These are phyloP conservation scores for Pandemis corylana DNA, from an alignment of 2,888 invertebrate genomes.

Conservation along the genomic window DNA sequence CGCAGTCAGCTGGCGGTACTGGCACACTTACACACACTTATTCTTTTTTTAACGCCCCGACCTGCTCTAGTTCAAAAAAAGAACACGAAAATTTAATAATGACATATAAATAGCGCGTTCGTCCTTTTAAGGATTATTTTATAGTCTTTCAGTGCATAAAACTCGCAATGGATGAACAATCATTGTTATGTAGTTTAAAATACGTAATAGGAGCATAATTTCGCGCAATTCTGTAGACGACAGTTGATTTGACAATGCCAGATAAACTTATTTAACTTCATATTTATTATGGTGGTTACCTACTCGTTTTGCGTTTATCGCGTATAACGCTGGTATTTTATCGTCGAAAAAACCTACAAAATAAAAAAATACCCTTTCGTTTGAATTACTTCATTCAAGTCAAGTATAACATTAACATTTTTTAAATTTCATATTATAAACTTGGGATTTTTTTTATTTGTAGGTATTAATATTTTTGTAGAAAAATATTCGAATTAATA, in stretches of 20 bases:
- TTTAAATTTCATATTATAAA: no score
- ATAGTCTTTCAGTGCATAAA: conserved; percentile 6
- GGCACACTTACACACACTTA: conserved; percentile 63
- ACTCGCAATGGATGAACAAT: conserved; percentile 17
- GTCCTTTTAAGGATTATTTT: conserved; percentile 35
- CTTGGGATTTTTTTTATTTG: no score
- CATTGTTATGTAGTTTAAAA: not conserved
- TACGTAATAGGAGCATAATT: not conserved
- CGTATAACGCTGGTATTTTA: no score
- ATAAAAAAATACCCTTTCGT: no score
- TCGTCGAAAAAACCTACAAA: no score
- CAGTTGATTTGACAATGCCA: not conserved
- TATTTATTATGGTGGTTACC: no score
- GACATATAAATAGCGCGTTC: conserved; percentile 45
- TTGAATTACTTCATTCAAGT: no score
- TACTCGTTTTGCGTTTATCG: no score
- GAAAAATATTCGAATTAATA: no score
- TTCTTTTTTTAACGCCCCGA: conserved; percentile 55
- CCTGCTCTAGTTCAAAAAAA: conserved; percentile 53
- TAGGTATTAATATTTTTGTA: no score
- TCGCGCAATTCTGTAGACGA: not conserved
- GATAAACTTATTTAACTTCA: no score
- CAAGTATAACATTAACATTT: no score
- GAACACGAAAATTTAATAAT: conserved; percentile 53
- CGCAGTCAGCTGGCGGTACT: conserved; percentile 23